Base-by-base conservation (phyloP, 2,113 vertebrate species). In the Epinephelus moara region DNA sequence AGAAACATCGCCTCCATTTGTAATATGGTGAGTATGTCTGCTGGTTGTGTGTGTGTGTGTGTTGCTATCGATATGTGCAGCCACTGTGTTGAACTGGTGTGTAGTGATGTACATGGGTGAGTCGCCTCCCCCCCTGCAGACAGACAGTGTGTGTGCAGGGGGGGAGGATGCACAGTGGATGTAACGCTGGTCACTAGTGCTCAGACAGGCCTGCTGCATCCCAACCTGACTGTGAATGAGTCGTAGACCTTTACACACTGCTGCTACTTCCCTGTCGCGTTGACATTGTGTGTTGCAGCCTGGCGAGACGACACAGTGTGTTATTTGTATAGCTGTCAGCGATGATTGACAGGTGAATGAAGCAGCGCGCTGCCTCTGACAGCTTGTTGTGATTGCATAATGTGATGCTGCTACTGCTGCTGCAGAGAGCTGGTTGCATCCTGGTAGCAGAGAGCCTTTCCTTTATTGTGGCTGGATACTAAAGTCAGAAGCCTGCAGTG, bases 1-100 rank as follows among this genome's bases (percentile, higher is more conserved):
- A 97, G 98, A 97, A 99, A 99, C 94, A 99, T 99, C 97, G 98
- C 98, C 97, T 99, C 97, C 97, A 98, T 98, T 95, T 99, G 98
- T 98, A 99, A 99, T 98, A 98, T 99, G 98, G 98, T 98, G 95
- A 99, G 98, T 98, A 93, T 40, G 7, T 52, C 23, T 14, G 77
- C 63, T 75, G 33, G 1, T 11, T 80, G 9, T 81, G 55, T 23
- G 75, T 59, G 76, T 59, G 40, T 42, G 40, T 10, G 40, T 30
- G 30, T 30, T 64, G 57, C 37, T 76, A 23, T 87, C 53, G 82
- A 80, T 78, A 52, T 53, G 57, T 85, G 80, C 88, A 85, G 85
- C 47, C 73, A 21, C 50, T 71, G 84, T 84, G 68, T 72, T 53
- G 42, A 77, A 69, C 67, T 68, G 80, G 45, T 60, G 66, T 76